Conservation (phyloP, 2,888 invertebrate genomes). For the Hartigia nigra region DNA sequence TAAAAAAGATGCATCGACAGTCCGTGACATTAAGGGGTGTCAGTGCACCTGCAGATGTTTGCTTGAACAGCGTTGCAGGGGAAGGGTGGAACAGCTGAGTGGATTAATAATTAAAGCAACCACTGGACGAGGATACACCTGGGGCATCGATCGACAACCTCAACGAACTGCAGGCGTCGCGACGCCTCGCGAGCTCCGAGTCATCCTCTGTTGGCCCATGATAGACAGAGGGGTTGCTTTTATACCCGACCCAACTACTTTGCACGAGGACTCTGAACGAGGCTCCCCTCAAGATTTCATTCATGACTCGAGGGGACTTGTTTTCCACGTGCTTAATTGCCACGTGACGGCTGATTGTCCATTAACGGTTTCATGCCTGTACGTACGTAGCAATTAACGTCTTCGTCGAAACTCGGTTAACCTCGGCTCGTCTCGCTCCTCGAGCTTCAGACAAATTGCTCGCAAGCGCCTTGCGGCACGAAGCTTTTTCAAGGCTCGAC, state of each 20-base stretch:
- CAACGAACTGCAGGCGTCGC: neutral
- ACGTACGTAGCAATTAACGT: neutral
- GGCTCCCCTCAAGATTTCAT: slow-evolving; percentile 34
- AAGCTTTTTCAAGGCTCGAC: neutral
- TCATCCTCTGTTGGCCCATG: neutral
- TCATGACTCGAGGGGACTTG: slow-evolving; percentile 14
- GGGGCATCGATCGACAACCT: slow-evolving; percentile 47
- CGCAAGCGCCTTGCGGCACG: neutral
- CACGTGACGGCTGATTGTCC: neutral
- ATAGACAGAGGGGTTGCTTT: slow-evolving; percentile 31
- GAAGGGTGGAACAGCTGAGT: slow-evolving; percentile 27
- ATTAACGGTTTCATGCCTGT: neutral
- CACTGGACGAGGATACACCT: slow-evolving; percentile 31
- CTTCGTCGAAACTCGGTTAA: neutral
- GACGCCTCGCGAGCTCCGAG: neutral
- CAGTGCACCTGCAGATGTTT: slow-evolving; percentile 38
- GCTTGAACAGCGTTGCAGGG: slow-evolving; percentile 18
- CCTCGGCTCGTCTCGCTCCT: neutral
- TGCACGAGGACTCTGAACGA: slow-evolving; percentile 37
- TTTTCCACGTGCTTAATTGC: neutral
- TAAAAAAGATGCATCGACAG: neutral
- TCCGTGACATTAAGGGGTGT: slow-evolving; percentile 38
- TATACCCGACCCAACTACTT: slow-evolving; percentile 41
- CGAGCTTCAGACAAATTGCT: neutral
- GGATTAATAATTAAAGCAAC: slow-evolving; percentile 47